These are phyloP conservation scores for Ctenopoma kingsleyae DNA, from an alignment of 2,797 vertebrate species.

Conservation along the genomic window DNA sequence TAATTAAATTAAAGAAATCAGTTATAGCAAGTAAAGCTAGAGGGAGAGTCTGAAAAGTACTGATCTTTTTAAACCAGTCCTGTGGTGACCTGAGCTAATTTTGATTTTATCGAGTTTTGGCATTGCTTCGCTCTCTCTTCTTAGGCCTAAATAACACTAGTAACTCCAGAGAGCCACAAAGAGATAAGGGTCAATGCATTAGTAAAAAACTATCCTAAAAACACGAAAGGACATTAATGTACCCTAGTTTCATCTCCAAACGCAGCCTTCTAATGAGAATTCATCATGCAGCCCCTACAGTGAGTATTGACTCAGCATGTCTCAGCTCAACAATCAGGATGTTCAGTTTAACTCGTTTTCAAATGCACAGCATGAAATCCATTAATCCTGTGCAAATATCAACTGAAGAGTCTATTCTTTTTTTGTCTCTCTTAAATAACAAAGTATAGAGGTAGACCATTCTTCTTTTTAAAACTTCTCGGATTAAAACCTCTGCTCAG, in stretches of 20 bases:
- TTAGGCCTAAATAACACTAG: slow-evolving; percentile 36
- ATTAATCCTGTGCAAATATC: slow-evolving; percentile 88
- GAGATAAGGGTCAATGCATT: slow-evolving; percentile 43
- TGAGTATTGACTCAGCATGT: slow-evolving; percentile 82
- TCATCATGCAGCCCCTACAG: slow-evolving; percentile 79
- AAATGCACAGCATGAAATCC: slow-evolving; percentile 86
- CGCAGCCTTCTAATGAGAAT: slow-evolving; percentile 68
- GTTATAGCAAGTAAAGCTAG: slow-evolving; percentile 58
- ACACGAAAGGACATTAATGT: slow-evolving; percentile 52
- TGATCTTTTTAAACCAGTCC: slow-evolving; percentile 52
- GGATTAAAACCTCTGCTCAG: slow-evolving; percentile 95
- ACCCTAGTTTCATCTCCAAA: slow-evolving; percentile 68
- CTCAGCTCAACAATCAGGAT: slow-evolving; percentile 83
- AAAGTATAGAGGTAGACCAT: slow-evolving; percentile 95
- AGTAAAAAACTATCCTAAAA: slow-evolving; percentile 40
- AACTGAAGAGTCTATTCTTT: slow-evolving; percentile 82
- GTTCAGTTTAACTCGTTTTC: slow-evolving; percentile 78
- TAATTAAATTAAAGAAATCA: slow-evolving; percentile 44
- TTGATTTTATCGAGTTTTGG: slow-evolving; percentile 71
- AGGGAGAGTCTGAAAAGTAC: slow-evolving; percentile 53
- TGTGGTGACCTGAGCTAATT: slow-evolving; percentile 70
- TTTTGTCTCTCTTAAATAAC: slow-evolving; percentile 85
- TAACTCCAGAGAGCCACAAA: slow-evolving; percentile 49
- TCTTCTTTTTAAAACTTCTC: slow-evolving; percentile 92
- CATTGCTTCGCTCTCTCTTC: slow-evolving; percentile 60